Base-by-base conservation (phyloP, 2,797 vertebrate species). In the Sebastes hubbsi region DNA sequence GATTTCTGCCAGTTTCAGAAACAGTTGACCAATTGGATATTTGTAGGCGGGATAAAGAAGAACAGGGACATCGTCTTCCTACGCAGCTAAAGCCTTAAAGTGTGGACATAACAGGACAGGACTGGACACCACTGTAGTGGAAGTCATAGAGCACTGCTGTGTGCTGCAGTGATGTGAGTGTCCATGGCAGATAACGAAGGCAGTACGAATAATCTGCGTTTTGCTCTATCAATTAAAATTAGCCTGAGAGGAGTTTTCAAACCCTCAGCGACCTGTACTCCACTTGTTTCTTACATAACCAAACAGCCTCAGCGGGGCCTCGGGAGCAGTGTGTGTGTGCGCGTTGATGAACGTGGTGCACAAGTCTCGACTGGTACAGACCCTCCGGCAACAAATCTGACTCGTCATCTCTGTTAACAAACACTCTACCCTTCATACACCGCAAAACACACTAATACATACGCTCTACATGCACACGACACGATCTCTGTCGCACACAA, bases 221-320 rank as follows among this genome's bases (percentile, higher is more conserved):
- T 90, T 81, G 79, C 85, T 88, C 87, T 49, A 82, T 93, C 92
- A 92, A 92, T 91, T 92, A 91, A 89, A 91, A 92, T 78, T 46
- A 86, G 83, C 81, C 88, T 77, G 83, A 90, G 73, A 91, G 76
- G 80, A 78, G 74, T 83, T 84, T 70, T 86, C 69, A 87, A 83
- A 89, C 79, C 84, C 84, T 77, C 36, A 69, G 82, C 69, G 78
- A 83, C 82, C 81, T 86, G 81, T 18, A 5, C 83, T 83, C 67
- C 77, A 68, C 88, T 89, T 24, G 73, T 56, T 58, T 77, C 83
- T 94, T 93, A 89, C 84, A 65, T 93, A 91, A 94, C 79, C 78
- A 76, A 85, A 76, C 76, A 68, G 78, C 72, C 83, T 88, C 84
- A 74, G 75, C 14, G 75, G 77, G 60, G 58, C 68, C 3, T 52